Conservation (phyloP, 2,113 vertebrate genomes). For the Meriones unguiculatus region DNA sequence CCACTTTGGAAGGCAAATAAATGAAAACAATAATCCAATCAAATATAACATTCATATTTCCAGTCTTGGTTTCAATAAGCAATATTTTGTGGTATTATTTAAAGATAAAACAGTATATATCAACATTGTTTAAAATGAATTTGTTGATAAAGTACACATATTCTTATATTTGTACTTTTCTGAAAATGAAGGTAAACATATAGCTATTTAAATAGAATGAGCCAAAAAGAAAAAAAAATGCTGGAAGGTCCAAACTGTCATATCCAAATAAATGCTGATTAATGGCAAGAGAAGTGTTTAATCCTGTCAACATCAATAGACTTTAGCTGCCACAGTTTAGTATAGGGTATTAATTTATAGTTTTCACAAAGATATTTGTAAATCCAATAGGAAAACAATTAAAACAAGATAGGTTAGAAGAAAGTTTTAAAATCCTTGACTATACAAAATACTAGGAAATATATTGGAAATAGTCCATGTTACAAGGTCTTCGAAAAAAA, state of each 20-base stretch:
- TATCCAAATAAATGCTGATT: constrained; percentile 52
- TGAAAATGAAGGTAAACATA: constrained; percentile 41
- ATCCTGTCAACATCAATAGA: neutral
- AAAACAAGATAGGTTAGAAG: neutral
- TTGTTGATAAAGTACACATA: neutral
- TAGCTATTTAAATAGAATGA: neutral
- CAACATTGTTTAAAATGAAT: neutral
- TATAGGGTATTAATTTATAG: neutral
- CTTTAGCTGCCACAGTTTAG: constrained; percentile 55
- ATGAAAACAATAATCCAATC: neutral
- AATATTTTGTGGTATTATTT: neutral
- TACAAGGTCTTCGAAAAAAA: neutral
- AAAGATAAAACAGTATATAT: constrained; percentile 16
- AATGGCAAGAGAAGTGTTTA: constrained; percentile 22
- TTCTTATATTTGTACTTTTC: neutral
- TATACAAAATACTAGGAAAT: neutral
- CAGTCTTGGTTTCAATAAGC: constrained; percentile 7
- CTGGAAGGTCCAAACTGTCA: neutral
- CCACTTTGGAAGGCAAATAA: neutral
- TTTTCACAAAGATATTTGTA: constrained; percentile 28
- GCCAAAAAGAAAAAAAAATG: neutral
- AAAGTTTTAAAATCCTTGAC: constrained; percentile 48
- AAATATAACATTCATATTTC: neutral
- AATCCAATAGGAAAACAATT: constrained; percentile 59
- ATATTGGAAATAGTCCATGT: neutral